Evolutionary conservation across 2,888 invertebrate species (phyloP).

Genomic region (Brachycybe producta): DNA sequence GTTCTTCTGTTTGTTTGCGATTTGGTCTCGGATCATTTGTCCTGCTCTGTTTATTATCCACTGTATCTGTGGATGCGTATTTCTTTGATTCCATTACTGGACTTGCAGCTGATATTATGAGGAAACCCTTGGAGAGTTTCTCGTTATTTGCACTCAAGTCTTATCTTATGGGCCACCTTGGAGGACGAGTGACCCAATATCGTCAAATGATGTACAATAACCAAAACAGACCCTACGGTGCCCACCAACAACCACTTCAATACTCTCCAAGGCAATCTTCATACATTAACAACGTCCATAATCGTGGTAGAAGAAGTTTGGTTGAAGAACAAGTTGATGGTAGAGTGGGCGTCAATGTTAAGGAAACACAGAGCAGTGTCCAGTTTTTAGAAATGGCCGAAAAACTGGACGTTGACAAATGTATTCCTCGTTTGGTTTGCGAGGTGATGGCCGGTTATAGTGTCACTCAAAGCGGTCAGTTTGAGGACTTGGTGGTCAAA

Average conservation of each 20-base stretch:
- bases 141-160: constrained; percentile 16
- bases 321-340: neutral
- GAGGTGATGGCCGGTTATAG: constrained; percentile 15
- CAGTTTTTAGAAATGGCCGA: constrained; percentile 15
- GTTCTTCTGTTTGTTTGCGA: neutral
- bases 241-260: constrained; percentile 10
- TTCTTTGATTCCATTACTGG: constrained; percentile 15
- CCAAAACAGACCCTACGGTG: neutral
- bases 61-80: constrained; percentile 8
- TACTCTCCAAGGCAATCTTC: neutral
- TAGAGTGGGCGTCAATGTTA: neutral
- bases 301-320: neutral
- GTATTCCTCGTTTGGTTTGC: constrained; percentile 16
- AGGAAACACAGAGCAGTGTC: neutral
- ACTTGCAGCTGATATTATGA: constrained; percentile 11
- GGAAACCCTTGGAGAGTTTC: constrained; percentile 13
- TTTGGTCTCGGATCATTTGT: neutral
- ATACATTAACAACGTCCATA: constrained; percentile 12
- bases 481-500: constrained; percentile 16
- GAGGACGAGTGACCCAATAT: constrained; percentile 14
- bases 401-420: constrained; percentile 16
- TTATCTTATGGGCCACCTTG: constrained; percentile 15
- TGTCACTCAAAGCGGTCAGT: constrained; percentile 15
- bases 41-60: constrained; percentile 4
- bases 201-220: constrained; percentile 16